Base-by-base conservation (phyloP, 2,113 vertebrate genomes). In the Eonycteris spelaea region DNA sequence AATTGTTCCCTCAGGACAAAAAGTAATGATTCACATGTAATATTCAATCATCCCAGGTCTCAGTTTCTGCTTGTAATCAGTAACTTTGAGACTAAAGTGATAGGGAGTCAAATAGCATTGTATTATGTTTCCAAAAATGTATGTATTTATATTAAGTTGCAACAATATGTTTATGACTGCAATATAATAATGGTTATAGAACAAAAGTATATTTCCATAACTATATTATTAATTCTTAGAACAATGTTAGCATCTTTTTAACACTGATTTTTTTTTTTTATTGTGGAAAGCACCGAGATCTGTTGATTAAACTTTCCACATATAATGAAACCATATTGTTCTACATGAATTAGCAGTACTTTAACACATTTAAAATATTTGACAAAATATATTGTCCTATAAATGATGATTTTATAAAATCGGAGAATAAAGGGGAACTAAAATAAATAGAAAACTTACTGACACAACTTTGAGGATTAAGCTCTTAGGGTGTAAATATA, bases 401-500 rank as follows among this genome's bases (percentile, higher is more conserved):
- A 61, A 38, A 45, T 83, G 24, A 74, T 10, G 33, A 63, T 40
- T 90, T 82, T 43, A 51, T 45, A 5, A 70, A 77, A 80, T 4
- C 2, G 53, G 2, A 30, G 2, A 48, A 24, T 40, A 55, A 59
- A n/a, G 2, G 7, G 4, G 2, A 53, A 61, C 1, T 61, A 4
- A 90, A 51, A 16, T 7, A 45, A 80, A 73, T 2, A 86, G 11
- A 70, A 74, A 21, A 24, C 18, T 86, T 33, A 77, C 1, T 68
- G 40, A 45, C 63, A 5, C 24, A 61, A 87, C 4, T 59, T 7
- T 6, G 6, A n/a, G 6, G 6, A 24, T 43, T 74, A 90, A 83
- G 6, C 2, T 61, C 30, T 84, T 68, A 11, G 1, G 1, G 0
- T n/a, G 10, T 33, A 63, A 45, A 53, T 0, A 26, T 3, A 70